A percentile compares a stretch with the other conserved stretches of the same genome.
Evolutionary conservation across 2,797 vertebrate genomes (phyloP).

Genomic region (Acanthurus lineatus): DNA sequence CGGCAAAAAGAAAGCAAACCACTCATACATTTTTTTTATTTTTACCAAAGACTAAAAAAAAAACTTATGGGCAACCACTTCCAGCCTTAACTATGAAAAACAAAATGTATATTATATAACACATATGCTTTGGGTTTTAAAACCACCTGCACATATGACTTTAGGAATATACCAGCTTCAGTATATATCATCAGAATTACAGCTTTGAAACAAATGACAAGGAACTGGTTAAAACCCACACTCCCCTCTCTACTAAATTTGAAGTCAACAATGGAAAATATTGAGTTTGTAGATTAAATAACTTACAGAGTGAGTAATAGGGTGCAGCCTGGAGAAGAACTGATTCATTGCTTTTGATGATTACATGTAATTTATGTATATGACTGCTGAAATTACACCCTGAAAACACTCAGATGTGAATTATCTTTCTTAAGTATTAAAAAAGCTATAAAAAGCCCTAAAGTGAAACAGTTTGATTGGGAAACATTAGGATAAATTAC

Average conservation of each 20-base stretch:
- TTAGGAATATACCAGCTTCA: neutral
- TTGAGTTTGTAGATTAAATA: no score
- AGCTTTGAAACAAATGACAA: neutral
- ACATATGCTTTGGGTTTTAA: neutral
- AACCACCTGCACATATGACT: neutral
- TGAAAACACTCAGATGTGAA: conserved; percentile 3
- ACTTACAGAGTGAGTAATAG: neutral
- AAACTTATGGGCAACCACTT: neutral
- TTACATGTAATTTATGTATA: neutral
- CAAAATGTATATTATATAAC: neutral
- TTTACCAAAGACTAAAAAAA: neutral
- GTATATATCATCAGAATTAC: neutral
- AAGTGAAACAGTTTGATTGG: neutral
- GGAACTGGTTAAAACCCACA: neutral
- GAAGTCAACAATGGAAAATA: neutral
- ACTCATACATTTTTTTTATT: neutral
- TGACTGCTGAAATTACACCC: neutral
- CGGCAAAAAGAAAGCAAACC: neutral
- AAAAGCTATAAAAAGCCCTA: neutral
- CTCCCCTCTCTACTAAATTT: neutral
- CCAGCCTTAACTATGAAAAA: neutral
- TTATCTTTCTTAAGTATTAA: neutral
- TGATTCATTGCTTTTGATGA: neutral
- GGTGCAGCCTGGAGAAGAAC: neutral
- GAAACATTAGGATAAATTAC: neutral